Base-by-base conservation (phyloP, 1,140 invertebrate species). In the Penaeus indicus region DNA sequence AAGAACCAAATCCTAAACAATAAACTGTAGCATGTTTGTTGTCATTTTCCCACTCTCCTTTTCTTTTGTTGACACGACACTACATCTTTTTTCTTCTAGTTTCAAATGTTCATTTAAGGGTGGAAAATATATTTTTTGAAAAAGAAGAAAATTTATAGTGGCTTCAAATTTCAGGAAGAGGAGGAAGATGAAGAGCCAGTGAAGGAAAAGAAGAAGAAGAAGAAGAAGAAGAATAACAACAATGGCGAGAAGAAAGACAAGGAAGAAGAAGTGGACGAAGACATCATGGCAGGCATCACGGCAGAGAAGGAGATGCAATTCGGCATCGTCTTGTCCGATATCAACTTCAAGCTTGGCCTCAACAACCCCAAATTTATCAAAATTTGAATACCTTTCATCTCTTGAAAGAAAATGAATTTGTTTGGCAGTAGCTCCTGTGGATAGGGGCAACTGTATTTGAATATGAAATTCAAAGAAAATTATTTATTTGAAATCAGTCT, bases 171-270 rank as follows among this genome's bases (percentile, higher is more conserved):
- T 62, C 86, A 88, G 87, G 87, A 88, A 22, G 87, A 88, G 47
- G 72, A 75, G 16, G 87, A 88, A 13, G 85, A 87, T 54, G 87
- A 88, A 10, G 69, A 77, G n/a, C 81, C 75, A 10, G 62, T 64
- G 82, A 79, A 88, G 61, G 75, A 88, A 21, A 88, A 88, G 81
- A 88, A 88, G 77, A 88, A 88, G 79, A 88, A 88, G 81, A 88
- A 88, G 81, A 88, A 88, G 87, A 88, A 88, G 62, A 88, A 88
- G 27, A 88, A 88, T 27, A 88, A 88, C 60, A 88, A 88, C 67
- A 88, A 88, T 78, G 87, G 87, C 22, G 87, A 88, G 69, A 88
- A 88, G 87, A 88, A 88, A 64, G 82, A 88, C 16, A 38, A 75
- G 72, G 72, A 75, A 11, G 87, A 88, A 25, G 87, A 88, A 13